These are phyloP conservation scores for Ammodramus savannarum DNA, from an alignment of 2,113 vertebrate genomes.

Conservation along the genomic window DNA sequence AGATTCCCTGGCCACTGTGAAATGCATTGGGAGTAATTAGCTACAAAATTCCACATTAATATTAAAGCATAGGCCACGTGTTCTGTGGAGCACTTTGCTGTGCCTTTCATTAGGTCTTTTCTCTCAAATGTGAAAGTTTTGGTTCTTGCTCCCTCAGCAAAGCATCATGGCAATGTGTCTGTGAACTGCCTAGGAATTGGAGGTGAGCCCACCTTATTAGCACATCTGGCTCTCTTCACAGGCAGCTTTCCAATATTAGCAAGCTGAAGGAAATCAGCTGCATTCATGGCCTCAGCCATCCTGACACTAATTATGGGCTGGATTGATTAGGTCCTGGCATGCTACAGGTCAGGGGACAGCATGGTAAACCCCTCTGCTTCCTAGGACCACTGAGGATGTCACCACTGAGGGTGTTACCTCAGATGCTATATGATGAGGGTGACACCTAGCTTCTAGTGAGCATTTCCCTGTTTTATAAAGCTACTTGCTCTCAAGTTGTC, in stretches of 20 bases:
- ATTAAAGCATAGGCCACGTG: neutral
- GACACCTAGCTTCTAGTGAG: neutral
- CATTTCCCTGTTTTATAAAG: neutral
- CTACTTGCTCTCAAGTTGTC: neutral
- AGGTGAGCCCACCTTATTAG: neutral
- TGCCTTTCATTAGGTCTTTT: neutral
- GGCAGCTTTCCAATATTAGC: neutral
- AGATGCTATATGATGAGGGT: neutral
- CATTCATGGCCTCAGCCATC: neutral
- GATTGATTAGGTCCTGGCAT: neutral
- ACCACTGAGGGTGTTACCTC: neutral
- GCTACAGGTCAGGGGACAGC: neutral
- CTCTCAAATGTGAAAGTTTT: neutral
- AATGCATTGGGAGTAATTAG: neutral
- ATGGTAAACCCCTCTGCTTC: neutral
- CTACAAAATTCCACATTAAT: neutral
- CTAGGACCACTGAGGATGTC: neutral
- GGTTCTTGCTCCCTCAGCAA: neutral
- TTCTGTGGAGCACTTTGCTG: neutral
- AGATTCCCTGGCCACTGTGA: neutral
- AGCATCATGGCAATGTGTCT: neutral
- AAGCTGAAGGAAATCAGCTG: conserved; percentile 6
- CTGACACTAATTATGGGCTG: neutral
- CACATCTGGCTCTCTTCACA: conserved; percentile 3
- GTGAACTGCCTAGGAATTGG: neutral